Percentiles rank a stretch among this genome's conserved stretches.
These are phyloP conservation scores for Podargus strigoides DNA, from an alignment of 2,797 vertebrate genomes.

Conservation along the genomic window DNA sequence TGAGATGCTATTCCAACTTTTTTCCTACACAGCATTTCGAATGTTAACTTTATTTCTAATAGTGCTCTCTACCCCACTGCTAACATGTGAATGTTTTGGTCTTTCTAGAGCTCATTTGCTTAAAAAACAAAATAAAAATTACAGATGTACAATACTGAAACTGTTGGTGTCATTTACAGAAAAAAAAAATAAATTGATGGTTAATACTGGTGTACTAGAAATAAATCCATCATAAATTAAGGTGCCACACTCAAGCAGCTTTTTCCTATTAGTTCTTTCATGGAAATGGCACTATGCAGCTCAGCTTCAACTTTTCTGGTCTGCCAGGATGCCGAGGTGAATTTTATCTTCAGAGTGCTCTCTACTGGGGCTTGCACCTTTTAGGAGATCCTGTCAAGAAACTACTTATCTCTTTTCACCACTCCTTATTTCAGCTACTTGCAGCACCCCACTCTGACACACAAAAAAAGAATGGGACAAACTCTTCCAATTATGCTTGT, in stretches of 20 bases:
- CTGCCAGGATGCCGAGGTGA: not conserved
- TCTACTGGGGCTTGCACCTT: not conserved
- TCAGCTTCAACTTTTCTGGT: not conserved
- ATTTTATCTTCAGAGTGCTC: not conserved
- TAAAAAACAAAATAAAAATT: not conserved
- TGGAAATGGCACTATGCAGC: not conserved
- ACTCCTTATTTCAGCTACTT: not conserved
- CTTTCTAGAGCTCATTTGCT: not conserved
- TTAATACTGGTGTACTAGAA: not conserved
- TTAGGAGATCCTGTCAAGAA: not conserved
- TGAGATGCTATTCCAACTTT: not conserved
- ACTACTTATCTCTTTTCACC: not conserved
- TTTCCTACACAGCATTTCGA: not conserved
- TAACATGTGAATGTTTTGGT: rapidly evolving
- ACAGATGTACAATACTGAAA: not conserved
- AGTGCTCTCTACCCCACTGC: not conserved
- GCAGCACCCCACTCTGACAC: not conserved
- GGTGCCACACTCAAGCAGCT: rapidly evolving
- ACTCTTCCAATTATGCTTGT: not conserved
- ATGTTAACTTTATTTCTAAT: not conserved
- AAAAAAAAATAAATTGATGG: not conserved
- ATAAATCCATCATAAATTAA: not conserved
- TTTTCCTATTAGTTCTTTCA: not conserved
- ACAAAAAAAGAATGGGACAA: not conserved
- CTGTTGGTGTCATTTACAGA: not conserved